A percentile compares a stretch with the other conserved stretches of the same genome.
phyloP scores from a whole-genome alignment of 2,113 vertebrate genomes.

The Camarhynchus parvulus region DNA sequence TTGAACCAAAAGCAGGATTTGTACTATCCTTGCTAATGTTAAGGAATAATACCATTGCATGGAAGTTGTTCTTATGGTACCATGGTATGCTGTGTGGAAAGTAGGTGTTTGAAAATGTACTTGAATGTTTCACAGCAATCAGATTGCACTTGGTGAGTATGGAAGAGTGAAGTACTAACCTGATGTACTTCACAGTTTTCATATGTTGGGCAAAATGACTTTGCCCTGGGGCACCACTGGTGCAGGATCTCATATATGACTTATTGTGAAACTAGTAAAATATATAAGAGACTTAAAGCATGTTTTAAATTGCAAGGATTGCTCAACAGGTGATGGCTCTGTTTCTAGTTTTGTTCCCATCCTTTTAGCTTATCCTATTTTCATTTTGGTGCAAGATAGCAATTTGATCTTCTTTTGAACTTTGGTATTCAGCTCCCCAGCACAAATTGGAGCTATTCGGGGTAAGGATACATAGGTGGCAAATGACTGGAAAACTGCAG shows the following conservation, averaged over 20 bases:
- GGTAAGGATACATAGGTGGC: not conserved
- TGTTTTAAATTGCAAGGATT: not conserved
- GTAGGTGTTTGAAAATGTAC: not conserved
- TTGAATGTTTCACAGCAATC: not conserved
- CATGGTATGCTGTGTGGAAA: not conserved
- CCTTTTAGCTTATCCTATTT: conserved; percentile 22
- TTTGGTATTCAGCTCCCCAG: not conserved
- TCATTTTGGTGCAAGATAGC: not conserved
- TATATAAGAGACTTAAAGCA: not conserved
- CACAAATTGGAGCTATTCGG: not conserved
- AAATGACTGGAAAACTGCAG: not conserved
- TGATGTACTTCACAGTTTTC: not conserved
- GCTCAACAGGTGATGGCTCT: not conserved
- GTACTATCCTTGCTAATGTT: not conserved
- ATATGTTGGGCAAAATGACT: not conserved
- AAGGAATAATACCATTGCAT: not conserved
- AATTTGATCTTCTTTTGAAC: conserved; percentile 39
- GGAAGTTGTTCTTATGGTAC: not conserved
- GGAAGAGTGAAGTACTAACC: not conserved
- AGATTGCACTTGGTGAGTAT: not conserved
- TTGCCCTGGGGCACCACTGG: not conserved
- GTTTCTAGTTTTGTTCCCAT: conserved; percentile 34
- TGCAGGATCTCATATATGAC: not conserved
- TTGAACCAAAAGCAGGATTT: not conserved
- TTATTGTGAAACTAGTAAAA: not conserved